A percentile compares a stretch with the other conserved stretches of the same genome.
Conservation (phyloP, 2,888 invertebrate genomes). For the Conops quadrifasciatus region DNA sequence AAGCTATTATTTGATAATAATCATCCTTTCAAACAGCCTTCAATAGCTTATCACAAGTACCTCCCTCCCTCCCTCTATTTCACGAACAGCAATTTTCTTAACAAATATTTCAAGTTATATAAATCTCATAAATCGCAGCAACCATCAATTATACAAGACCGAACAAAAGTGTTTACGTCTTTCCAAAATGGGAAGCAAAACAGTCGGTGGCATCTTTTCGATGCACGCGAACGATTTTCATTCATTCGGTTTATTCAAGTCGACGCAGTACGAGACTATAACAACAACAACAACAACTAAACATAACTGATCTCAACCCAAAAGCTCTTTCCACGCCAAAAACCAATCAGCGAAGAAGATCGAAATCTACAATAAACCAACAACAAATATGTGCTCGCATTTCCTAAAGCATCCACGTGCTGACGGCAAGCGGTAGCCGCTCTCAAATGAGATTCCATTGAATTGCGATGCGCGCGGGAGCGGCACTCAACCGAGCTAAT, state of each 20-base stretch:
- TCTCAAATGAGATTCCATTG: no score
- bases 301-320: neutral
- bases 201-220: slow-evolving; percentile 5
- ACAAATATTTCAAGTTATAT: slow-evolving; percentile 9
- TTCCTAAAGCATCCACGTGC: slow-evolving; percentile 19
- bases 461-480: no score
- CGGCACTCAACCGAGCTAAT: no score
- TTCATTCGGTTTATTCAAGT: neutral
- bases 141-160: slow-evolving; percentile 13
- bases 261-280: neutral
- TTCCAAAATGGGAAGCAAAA: slow-evolving; percentile 1
- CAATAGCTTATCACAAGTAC: neutral
- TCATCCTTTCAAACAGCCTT: no score
- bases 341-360: neutral
- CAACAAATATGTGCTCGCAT: slow-evolving; percentile 17
- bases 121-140: neutral
- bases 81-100: neutral
- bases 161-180: neutral
- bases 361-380: neutral
- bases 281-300: neutral
- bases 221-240: slow-evolving; percentile 7
- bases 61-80: neutral
- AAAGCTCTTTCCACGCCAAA: neutral
- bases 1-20: no score
- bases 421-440: neutral